A percentile compares a stretch with the other conserved stretches of the same genome.
These are phyloP conservation scores for Alsophila aescularia DNA, from an alignment of 2,888 invertebrate genomes.

Conservation along the genomic window DNA sequence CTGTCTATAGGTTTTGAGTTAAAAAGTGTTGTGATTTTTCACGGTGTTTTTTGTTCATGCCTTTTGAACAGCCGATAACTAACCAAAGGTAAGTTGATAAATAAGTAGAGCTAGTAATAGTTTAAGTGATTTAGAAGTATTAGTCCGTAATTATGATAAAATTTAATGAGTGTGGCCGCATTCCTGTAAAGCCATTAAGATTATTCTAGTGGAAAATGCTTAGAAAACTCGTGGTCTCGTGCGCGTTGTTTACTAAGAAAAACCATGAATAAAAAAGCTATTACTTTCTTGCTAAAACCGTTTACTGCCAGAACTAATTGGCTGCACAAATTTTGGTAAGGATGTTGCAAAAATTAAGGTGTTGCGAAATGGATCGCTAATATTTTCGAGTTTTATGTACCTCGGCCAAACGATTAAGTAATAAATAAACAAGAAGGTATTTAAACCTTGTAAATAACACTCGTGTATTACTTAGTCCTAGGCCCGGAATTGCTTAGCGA, in stretches of 20 bases:
- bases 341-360: slow-evolving; percentile 8
- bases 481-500: no score
- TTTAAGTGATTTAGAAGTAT: slow-evolving; percentile 39
- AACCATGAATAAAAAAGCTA: slow-evolving; percentile 10
- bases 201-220: slow-evolving; percentile 20
- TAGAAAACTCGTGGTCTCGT: slow-evolving; percentile 11
- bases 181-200: slow-evolving; percentile 28
- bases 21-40: slow-evolving; percentile 18
- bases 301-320: slow-evolving; percentile 21
- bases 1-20: slow-evolving; percentile 24
- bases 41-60: slow-evolving; percentile 33
- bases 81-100: slow-evolving; percentile 44
- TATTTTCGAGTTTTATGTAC: background rate
- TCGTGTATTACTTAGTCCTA: no score
- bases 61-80: slow-evolving; percentile 39
- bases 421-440: no score
- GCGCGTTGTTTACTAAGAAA: slow-evolving; percentile 22
- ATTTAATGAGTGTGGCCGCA: slow-evolving; percentile 34
- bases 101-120: slow-evolving; percentile 43
- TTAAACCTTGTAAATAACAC: no score
- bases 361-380: background rate
- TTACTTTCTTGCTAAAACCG: slow-evolving; percentile 20
- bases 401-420: no score
- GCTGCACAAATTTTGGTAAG: slow-evolving; percentile 27
- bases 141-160: slow-evolving; percentile 50